These are phyloP conservation scores for Gadopsis marmoratus DNA, from an alignment of 2,797 vertebrate species.

Conservation along the genomic window DNA sequence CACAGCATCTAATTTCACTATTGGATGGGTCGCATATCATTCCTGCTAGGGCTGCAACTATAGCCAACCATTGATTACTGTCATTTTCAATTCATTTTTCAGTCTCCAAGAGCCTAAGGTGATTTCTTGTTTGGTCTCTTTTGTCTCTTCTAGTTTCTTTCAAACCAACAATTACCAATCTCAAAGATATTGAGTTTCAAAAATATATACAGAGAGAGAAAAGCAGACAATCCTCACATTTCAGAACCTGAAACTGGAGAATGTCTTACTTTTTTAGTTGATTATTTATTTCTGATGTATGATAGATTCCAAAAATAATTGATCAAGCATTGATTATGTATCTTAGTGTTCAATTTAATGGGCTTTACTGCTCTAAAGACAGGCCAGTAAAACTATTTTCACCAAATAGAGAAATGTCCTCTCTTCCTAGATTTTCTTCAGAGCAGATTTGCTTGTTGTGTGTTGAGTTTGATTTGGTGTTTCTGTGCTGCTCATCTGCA, in stretches of 20 bases:
- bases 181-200: background rate
- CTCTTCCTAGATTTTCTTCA: background rate
- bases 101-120: background rate
- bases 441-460: slow-evolving; percentile 38
- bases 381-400: background rate
- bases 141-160: background rate
- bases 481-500: slow-evolving; percentile 44
- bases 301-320: background rate
- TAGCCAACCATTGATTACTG: background rate
- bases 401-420: background rate
- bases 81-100: background rate
- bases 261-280: background rate
- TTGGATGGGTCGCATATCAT: background rate
- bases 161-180: background rate
- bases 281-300: background rate
- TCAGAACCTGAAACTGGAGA: background rate
- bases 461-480: slow-evolving; percentile 50
- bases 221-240: background rate
- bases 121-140: background rate
- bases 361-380: background rate
- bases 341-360: background rate
- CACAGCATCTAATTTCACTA: background rate
- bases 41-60: background rate
- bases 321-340: background rate
- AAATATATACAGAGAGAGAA: background rate